Evolutionary conservation across 37 sponge, comb jelly and placozoan species (phyloP), one percentile per base, ranked within the genome.

Genomic region (Ianthella basta): DNA sequence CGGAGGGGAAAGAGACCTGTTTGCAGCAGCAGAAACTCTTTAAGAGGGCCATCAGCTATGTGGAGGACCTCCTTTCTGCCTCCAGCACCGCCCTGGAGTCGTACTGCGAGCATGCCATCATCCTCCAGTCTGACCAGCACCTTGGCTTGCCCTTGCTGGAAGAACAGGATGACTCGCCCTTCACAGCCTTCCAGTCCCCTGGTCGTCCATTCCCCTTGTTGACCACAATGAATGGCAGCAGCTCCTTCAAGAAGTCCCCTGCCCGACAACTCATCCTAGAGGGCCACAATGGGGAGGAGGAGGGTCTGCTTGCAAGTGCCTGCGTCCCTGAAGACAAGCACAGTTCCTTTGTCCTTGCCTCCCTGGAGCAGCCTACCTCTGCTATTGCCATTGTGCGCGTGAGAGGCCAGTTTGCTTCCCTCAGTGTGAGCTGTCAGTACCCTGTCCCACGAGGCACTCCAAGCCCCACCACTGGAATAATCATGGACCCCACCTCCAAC

Each of bases 401-500:
- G 44, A 30, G 16, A 4, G 37, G 38, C 44, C 23, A 19, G 23
- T 75, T 75, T 75, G 78, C 40, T 30, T 34, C 34, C 6, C 53
- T 75, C 25, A 75, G 25, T 75, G 54, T 75, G 21, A 41, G 23
- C n/a, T 41, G 24, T 18, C 44, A 75, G 44, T 44, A 50, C 15
- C 3, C 78, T 75, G 25, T 16, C 27, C 2, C 8, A 15, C 54
- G 54, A 1, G 23, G 38, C 38, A 82, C 89, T 0, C 56, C 80
- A 2, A 91, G 92, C 32, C 92, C 92, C 67, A 91, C 92, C 18
- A 91, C 92, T 39, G 92, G 92, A 0, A 57, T 91, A 5, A 74
- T 79, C 53, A 56, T 77, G 29, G 29, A n/a, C 30, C 33, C 30
- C 15, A 59, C 59, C 18, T 39, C 39, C 10, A 27, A 38, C 35